A percentile compares a stretch with the other conserved stretches of the same genome.
phyloP scores from a whole-genome alignment of 2,797 vertebrate genomes.

The Heliangelus exortis region DNA sequence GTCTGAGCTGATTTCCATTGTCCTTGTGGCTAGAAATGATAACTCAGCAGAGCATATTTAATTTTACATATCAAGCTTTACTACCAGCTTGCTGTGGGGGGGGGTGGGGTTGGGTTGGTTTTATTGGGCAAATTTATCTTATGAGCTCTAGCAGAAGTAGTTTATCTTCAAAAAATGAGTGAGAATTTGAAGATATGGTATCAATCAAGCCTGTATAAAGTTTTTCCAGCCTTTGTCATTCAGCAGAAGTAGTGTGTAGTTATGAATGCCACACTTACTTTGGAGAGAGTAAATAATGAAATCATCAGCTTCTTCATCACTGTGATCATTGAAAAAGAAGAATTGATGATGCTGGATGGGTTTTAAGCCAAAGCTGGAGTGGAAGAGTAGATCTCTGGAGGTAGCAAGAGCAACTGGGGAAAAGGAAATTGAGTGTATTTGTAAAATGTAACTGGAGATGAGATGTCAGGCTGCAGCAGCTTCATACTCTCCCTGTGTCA shows the following conservation, averaged over 20 bases:
- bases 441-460: not conserved
- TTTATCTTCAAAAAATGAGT: not conserved
- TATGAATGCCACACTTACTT: accelerated
- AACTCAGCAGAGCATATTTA: not conserved
- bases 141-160: not conserved
- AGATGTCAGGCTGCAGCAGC: not conserved
- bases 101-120: not conserved
- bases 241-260: not conserved
- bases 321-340: accelerated
- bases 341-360: not conserved
- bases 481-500: not conserved
- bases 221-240: not conserved
- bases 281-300: not conserved
- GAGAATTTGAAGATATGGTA: not conserved
- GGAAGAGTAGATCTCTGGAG: not conserved
- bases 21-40: not conserved
- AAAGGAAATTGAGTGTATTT: not conserved
- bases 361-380: not conserved
- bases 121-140: not conserved
- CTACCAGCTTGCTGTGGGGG: not conserved
- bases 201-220: not conserved
- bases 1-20: not conserved
- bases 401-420: not conserved
- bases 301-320: not conserved
- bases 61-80: not conserved